Evolutionary conservation across 2,113 vertebrate species (phyloP), one percentile per base, ranked within the genome.

Genomic region (Rhinogobius similis): DNA sequence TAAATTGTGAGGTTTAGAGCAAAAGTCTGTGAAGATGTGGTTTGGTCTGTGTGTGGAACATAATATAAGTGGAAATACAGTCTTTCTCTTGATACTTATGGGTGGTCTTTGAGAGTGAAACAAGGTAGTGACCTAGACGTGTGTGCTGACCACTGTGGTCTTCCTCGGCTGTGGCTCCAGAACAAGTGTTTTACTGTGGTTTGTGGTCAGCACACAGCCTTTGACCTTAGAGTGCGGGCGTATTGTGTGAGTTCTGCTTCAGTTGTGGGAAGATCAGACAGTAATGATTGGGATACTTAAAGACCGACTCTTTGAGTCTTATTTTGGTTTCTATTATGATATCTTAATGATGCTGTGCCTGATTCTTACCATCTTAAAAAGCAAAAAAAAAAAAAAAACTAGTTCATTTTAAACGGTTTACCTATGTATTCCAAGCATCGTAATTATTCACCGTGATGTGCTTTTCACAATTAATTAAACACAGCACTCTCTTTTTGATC

Each of bases 131-230:
- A 53, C 44, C 61, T 68, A 53, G 63, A 4, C 0, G 76, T 78
- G 70, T n/a, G 6, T 20, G 5, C 72, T 81, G 85, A 82, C 87
- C 85, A 36, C 65, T 89, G 85, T 78, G 89, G 83, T 88, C 77
- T 77, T 4, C 21, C 5, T 67, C 64, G 23, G 56, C 70, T 66
- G 41, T 13, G 66, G 76, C 68, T 64, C 72, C 64, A 74, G 70
- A 84, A 73, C 62, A 56, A 43, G 46, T 79, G 86, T 86, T 88
- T 83, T 80, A 24, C 81, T 91, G 93, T 90, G 92, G 92, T 91
- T 92, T 94, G 91, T 82, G 86, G 91, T 89, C 77, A 91, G 84
- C 85, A 88, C 81, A 62, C 73, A 55, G 75, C 76, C 90, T 90
- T 86, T 94, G 91, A 92, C 93, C 91, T 92, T 72, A 73, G 71